Base-by-base conservation (phyloP, 2,888 invertebrate genomes). In the Melolontha melolontha region DNA sequence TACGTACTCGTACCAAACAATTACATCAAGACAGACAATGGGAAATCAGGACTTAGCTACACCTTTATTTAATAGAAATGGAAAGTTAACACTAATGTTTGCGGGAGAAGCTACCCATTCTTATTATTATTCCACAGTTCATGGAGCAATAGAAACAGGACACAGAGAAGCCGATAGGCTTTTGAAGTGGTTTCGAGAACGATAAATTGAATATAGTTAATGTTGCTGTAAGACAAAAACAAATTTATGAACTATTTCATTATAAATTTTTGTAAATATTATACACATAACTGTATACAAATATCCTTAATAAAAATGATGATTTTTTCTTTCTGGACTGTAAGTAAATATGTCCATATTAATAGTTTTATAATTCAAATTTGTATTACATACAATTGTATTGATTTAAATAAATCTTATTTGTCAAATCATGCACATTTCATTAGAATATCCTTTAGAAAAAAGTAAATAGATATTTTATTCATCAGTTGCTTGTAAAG, bases 51-150 rank as follows among this genome's bases (percentile, higher is more conserved):
- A 57, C 39, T 41, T 70, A 34, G 55, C 39, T 5, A 64, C 59
- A 57, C 73, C 50, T 0, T 79, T 90, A 2, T 50, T 74, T 0
- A 84, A 86, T 75, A 73, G 76, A 6, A 76, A 78, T 42, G 86
- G 84, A 0, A 81, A 81, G 71, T 85, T 84, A 22, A 78, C 84
- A 0, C 79, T 87, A 0, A 74, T 87, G 16, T 88, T 88, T 79
- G 87, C 86, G 0, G 88, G 88, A 0, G 87, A 87, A 71, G 87
- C 87, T 0, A 86, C 87, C 0, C 75, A 80, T 75, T 71, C 65
- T 7, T 47, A 76, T 71, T 81, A 77, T 72, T 85, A 78, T 73
- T 82, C 83, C 1, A 84, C 85, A 5, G 84, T 84, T 1, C 85
- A 85, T 73, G 86, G 85, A 42, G 85, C 85, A 0, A 76, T 83